phyloP scores from a whole-genome alignment of 1,140 invertebrate species.

The Atta cephalotes region DNA sequence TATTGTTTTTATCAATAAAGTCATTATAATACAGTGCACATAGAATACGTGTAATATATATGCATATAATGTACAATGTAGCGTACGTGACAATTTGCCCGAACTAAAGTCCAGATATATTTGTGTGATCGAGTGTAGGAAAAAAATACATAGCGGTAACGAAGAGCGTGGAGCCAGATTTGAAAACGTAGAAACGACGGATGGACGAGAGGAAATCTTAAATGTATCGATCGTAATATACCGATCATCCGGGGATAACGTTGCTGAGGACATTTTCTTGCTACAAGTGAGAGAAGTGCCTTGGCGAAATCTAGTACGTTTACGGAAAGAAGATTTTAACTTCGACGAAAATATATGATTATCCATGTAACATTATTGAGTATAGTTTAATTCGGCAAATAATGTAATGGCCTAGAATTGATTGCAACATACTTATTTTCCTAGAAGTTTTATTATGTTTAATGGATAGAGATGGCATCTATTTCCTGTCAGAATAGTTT shows the following conservation, averaged over 20 bases:
- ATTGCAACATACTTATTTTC: slow-evolving; percentile 37
- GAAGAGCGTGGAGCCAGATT: slow-evolving; percentile 73
- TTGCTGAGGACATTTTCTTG: slow-evolving; percentile 43
- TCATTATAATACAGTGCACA: slow-evolving; percentile 37
- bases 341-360: background rate
- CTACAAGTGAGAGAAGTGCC: slow-evolving; percentile 47
- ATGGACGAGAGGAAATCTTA: slow-evolving; percentile 66
- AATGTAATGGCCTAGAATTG: slow-evolving; percentile 47
- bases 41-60: slow-evolving; percentile 47
- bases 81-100: slow-evolving; percentile 28
- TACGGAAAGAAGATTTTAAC: slow-evolving; percentile 27
- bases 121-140: slow-evolving; percentile 79
- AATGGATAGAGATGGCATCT: slow-evolving; percentile 3
- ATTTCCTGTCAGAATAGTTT: slow-evolving; percentile 25
- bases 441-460: slow-evolving; percentile 34
- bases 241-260: slow-evolving; percentile 29
- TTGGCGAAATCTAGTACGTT: slow-evolving; percentile 37
- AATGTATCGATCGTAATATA: slow-evolving; percentile 54
- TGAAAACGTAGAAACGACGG: slow-evolving; percentile 76
- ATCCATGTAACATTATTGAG: background rate
- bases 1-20: slow-evolving; percentile 43
- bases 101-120: slow-evolving; percentile 77
- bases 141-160: slow-evolving; percentile 80
- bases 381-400: slow-evolving; percentile 9
- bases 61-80: slow-evolving; percentile 47